Evolutionary conservation across 2,888 invertebrate species (phyloP).

Genomic region (Athripsodes cinereus): DNA sequence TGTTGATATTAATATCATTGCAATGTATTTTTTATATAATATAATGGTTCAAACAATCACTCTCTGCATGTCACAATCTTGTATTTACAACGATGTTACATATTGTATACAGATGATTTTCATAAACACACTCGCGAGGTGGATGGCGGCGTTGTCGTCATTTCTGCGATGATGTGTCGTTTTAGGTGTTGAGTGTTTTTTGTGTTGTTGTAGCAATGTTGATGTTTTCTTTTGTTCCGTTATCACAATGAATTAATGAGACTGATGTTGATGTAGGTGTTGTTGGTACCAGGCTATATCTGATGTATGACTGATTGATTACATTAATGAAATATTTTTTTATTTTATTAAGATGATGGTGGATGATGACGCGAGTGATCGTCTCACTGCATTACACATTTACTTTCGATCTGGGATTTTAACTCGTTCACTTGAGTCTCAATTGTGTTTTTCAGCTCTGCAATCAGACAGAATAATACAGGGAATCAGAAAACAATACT

Average conservation of each 20-base stretch:
- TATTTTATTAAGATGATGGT: neutral
- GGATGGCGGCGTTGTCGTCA: no score
- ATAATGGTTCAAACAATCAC: neutral
- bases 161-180: no score
- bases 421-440: slow-evolving; percentile 96
- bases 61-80: no score
- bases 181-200: no score
- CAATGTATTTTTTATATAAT: neutral
- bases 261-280: no score
- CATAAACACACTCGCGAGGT: no score
- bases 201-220: no score
- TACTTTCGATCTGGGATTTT: slow-evolving; percentile 94
- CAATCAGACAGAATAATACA: slow-evolving; percentile 53
- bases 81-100: no score
- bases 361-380: slow-evolving; percentile 10
- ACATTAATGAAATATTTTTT: no score
- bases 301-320: no score
- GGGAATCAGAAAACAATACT: no score
- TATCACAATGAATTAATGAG: neutral
- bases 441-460: slow-evolving; percentile 96
- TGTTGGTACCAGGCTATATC: neutral
- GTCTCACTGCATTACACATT: slow-evolving; percentile 90
- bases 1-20: neutral
- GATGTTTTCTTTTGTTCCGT: neutral
- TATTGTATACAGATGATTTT: no score